phyloP scores from a whole-genome alignment of 1,140 invertebrate genomes.

The Drusus annulatus region DNA sequence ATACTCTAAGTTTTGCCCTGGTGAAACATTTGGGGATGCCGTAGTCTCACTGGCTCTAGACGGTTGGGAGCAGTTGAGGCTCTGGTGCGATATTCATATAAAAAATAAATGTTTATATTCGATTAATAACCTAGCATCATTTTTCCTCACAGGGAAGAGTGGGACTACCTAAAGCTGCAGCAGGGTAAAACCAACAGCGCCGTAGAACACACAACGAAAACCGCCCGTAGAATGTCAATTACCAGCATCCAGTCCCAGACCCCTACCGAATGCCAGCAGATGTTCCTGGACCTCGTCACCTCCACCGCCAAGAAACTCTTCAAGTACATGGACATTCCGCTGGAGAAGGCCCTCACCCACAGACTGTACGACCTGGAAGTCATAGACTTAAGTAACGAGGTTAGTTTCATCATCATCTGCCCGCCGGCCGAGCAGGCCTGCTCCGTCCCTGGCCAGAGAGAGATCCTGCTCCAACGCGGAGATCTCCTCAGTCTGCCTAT shows the following conservation, averaged over 20 bases:
- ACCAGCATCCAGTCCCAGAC: constrained; percentile 68
- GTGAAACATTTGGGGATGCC: too few relatives aligned
- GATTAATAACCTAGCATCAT: background rate
- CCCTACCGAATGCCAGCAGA: constrained; percentile 81
- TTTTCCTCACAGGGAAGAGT: constrained; percentile 84
- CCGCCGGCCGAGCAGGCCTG: constrained; percentile 93
- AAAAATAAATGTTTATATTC: too few relatives aligned
- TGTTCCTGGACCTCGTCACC: constrained; percentile 83
- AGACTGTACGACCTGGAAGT: constrained; percentile 93
- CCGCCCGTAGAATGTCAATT: constrained; percentile 69
- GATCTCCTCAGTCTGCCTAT: constrained; percentile 90
- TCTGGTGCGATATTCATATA: too few relatives aligned
- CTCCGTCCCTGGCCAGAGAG: constrained; percentile 89
- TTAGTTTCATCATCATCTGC: constrained; percentile 91
- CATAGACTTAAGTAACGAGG: constrained; percentile 89
- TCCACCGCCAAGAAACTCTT: constrained; percentile 81
- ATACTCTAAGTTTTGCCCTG: too few relatives aligned
- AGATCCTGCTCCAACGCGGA: constrained; percentile 83
- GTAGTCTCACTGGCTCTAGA: too few relatives aligned
- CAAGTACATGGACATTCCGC: constrained; percentile 83
- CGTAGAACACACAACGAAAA: constrained; percentile 65
- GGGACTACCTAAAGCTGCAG: constrained; percentile 83
- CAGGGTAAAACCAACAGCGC: constrained; percentile 64
- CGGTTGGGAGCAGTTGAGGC: too few relatives aligned
- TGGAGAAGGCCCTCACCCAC: constrained; percentile 78